Conservation (phyloP, 2,113 vertebrate species). For the Stigmatopora argus region DNA sequence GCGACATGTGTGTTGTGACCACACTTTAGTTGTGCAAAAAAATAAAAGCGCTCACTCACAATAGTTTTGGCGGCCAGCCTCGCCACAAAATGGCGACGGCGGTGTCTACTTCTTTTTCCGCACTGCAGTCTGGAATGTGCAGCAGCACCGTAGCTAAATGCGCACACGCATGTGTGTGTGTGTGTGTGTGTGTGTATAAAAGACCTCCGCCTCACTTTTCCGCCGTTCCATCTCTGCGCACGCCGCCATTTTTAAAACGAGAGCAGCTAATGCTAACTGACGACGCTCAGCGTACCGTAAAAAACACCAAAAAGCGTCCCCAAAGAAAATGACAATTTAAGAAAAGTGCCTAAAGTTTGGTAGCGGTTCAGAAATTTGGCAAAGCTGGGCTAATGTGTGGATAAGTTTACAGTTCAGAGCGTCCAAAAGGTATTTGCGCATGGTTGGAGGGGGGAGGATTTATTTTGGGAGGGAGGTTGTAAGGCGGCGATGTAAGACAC, state of each 20-base stretch:
- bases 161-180: slow-evolving; percentile 15
- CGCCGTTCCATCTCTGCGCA: slow-evolving; percentile 49
- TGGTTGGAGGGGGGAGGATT: slow-evolving; percentile 21
- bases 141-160: slow-evolving; percentile 33
- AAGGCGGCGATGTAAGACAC: slow-evolving; percentile 38
- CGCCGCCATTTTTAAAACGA: slow-evolving; percentile 62
- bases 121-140: slow-evolving; percentile 52
- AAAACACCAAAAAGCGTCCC: neutral
- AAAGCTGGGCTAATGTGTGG: slow-evolving; percentile 15
- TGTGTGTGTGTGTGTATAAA: slow-evolving; percentile 1
- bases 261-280: slow-evolving; percentile 37
- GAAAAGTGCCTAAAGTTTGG: slow-evolving; percentile 19
- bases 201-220: slow-evolving; percentile 59
- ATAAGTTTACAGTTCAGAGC: slow-evolving; percentile 41
- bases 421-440: slow-evolving; percentile 48
- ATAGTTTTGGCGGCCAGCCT: slow-evolving; percentile 31
- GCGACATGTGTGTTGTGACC: slow-evolving; percentile 48
- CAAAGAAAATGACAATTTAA: slow-evolving; percentile 1
- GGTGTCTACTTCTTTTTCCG: slow-evolving; percentile 40
- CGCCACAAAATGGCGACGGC: slow-evolving; percentile 60
- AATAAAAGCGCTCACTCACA: slow-evolving; percentile 12
- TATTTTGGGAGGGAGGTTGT: neutral
- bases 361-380: neutral
- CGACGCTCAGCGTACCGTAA: slow-evolving; percentile 3
- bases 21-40: slow-evolving; percentile 21